Percentiles rank a stretch among this genome's conserved stretches.
phyloP scores from a whole-genome alignment of 2,888 invertebrate species.

The Hemistola chrysoprasaria region DNA sequence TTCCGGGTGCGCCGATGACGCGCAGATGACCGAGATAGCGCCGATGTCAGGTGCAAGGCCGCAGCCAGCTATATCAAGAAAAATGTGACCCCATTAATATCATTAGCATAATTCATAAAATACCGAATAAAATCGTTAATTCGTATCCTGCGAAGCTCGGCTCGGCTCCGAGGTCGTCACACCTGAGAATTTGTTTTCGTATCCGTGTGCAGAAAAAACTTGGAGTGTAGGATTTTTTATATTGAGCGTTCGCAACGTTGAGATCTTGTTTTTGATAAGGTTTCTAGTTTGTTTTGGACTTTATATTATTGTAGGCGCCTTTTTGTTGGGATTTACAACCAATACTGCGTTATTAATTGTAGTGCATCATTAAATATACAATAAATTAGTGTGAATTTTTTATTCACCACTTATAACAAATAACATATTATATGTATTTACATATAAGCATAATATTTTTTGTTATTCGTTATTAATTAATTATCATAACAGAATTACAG shows the following conservation, averaged over 20 bases:
- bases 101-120: slow-evolving; percentile 48
- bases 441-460: too few species aligned
- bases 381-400: too few species aligned
- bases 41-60: slow-evolving; percentile 53
- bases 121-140: slow-evolving; percentile 34
- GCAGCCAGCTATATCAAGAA: slow-evolving; percentile 34
- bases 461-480: too few species aligned
- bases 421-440: too few species aligned
- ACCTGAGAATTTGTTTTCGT: slow-evolving; percentile 47
- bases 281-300: slow-evolving; percentile 12
- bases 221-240: slow-evolving; percentile 25
- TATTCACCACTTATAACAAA: too few species aligned
- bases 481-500: too few species aligned
- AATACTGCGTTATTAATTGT: too few species aligned
- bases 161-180: slow-evolving; percentile 38
- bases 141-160: slow-evolving; percentile 30
- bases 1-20: slow-evolving; percentile 45
- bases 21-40: slow-evolving; percentile 46
- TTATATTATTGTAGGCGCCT: slow-evolving; percentile 10
- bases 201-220: slow-evolving; percentile 33
- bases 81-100: slow-evolving; percentile 49
- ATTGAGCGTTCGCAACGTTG: slow-evolving; percentile 9
- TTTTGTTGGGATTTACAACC: not conserved
- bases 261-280: slow-evolving; percentile 17
- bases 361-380: too few species aligned